These are phyloP conservation scores for Drosophila ezoana DNA, from an alignment of 2,888 invertebrate genomes.

Conservation along the genomic window DNA sequence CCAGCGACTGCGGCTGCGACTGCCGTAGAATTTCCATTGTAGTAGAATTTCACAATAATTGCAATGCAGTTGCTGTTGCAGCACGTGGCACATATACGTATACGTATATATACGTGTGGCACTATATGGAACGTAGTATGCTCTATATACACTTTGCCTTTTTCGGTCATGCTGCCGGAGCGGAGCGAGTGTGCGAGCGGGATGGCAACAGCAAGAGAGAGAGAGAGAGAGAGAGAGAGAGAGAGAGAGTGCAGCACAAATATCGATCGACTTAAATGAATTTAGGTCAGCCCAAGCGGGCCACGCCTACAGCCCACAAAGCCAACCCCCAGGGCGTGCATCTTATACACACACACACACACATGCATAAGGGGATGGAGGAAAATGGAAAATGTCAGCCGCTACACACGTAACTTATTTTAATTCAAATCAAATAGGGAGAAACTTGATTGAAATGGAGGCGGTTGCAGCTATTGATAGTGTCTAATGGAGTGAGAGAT, in stretches of 20 bases:
- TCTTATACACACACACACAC: conserved; percentile 58
- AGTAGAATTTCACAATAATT: conserved; percentile 79
- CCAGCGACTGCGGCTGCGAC: conserved; percentile 48
- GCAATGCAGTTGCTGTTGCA: conserved; percentile 56
- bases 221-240: no score
- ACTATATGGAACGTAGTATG: conserved; percentile 69
- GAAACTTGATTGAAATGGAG: conserved; percentile 66
- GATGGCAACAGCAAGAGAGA: conserved; percentile 15
- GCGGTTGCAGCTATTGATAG: conserved; percentile 42
- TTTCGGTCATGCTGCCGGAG: conserved; percentile 62
- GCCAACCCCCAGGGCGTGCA: conserved; percentile 35
- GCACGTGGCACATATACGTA: conserved; percentile 26
- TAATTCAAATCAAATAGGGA: conserved; percentile 73
- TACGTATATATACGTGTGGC: not conserved
- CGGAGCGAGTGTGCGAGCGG: conserved; percentile 26
- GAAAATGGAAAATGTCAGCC: conserved; percentile 69
- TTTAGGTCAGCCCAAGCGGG: conserved; percentile 65
- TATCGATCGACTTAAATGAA: conserved; percentile 80
- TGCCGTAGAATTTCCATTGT: conserved; percentile 70
- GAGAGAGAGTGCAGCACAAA: conserved; percentile 52
- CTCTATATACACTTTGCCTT: conserved; percentile 73
- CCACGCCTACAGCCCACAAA: conserved; percentile 7
- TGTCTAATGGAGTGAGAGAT: not conserved
- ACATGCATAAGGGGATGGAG: conserved; percentile 18
- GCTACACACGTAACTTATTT: conserved; percentile 77